Evolutionary conservation across 2,888 invertebrate species (phyloP).

Genomic region (Ochropleura plecta): DNA sequence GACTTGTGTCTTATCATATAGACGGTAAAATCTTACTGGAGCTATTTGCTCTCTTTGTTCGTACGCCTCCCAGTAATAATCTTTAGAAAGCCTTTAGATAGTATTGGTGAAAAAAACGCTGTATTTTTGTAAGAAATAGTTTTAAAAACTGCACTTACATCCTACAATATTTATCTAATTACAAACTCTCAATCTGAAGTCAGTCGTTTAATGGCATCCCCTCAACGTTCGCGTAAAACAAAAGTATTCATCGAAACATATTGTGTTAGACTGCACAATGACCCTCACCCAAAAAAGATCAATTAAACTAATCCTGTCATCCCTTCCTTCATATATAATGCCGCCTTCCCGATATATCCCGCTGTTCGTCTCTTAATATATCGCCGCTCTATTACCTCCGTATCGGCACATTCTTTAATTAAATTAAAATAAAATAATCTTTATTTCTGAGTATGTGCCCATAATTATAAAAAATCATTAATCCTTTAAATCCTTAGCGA

Average conservation of each 20-base stretch:
- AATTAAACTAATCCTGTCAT: constrained; percentile 2
- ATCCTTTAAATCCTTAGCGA: neutral
- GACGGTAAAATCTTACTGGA: neutral
- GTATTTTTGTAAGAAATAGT: no score
- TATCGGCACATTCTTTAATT: constrained; percentile 34
- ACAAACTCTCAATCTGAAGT: neutral
- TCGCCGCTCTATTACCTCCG: constrained; percentile 34
- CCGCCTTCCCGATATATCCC: constrained; percentile 5
- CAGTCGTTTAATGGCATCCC: neutral
- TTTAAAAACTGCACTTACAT: neutral
- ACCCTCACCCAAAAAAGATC: neutral
- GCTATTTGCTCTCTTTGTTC: constrained; percentile 19
- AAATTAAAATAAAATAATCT: no score
- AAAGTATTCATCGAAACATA: neutral
- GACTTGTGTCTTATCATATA: constrained; percentile 7
- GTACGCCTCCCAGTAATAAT: constrained; percentile 2
- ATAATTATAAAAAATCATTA: no score
- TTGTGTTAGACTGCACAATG: neutral
- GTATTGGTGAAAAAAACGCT: neutral
- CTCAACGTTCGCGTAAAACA: neutral
- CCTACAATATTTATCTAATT: neutral
- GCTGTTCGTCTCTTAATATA: constrained; percentile 22
- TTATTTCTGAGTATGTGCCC: no score
- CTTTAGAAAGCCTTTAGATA: neutral
- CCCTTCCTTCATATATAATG: constrained; percentile 6